Evolutionary conservation across 2,113 vertebrate species (phyloP), one percentile per base, ranked within the genome.

Genomic region (Passer domesticus): DNA sequence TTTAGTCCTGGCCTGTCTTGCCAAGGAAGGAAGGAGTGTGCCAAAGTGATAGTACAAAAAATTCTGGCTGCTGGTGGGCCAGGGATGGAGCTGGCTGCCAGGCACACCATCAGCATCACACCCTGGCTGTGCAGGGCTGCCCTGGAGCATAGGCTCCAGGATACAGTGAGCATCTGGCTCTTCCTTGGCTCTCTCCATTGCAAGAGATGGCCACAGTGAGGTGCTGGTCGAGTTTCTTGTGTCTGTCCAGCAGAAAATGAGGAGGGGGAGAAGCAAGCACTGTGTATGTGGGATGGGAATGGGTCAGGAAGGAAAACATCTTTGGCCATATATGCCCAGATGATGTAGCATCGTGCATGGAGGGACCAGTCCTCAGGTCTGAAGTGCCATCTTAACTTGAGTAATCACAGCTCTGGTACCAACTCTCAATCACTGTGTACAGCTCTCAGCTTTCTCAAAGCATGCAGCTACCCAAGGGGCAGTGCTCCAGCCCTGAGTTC

Each of bases 11-110:
- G 64, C 20, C 85, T 78, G 76, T 90, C 85, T 86, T 74, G 92
- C 94, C 90, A 95, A 74, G 56, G 75, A 90, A 87, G 84, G 78
- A 94, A 94, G 44, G 73, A 95, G 72, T 90, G 93, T 94, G 95
- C 90, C 95, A 94, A 52, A 93, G 85, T 91, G 93, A 95, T 94
- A 90, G 81, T 49, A 43, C 77, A 76, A 35, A 0, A 0, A 68
- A 84, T 76, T 76, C 75, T 85, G 87, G 35, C 84, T 80, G 63
- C 67, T 91, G 50, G 59, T 4, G 2, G 47, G 50, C 25, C 70
- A 44, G 55, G 68, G 72, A 43, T 0, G 3, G 59, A 83, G 56
- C 87, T 87, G 75, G 49, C 64, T 92, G 50, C 55, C 1, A 10
- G 70, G 76, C 63, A 77, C 13, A 3, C 47, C 15, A 10, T 14